Percentiles rank a stretch among this genome's conserved stretches.
Evolutionary conservation across 2,888 invertebrate genomes (phyloP).

Genomic region (Synanthedon andrenaeformis): DNA sequence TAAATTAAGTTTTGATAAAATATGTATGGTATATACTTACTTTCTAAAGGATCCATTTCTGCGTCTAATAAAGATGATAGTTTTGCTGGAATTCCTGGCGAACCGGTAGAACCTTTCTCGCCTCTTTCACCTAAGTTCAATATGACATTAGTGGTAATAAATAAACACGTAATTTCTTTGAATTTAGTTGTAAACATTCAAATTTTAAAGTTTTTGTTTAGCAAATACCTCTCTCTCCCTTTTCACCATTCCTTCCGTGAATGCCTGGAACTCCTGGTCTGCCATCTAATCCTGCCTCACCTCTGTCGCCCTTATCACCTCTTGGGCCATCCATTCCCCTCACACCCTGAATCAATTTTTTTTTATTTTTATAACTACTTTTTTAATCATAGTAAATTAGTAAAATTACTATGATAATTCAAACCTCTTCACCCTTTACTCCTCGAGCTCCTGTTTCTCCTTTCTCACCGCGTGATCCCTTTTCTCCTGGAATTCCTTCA

Average conservation of each 20-base stretch:
- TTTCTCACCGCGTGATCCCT: slow-evolving; percentile 70
- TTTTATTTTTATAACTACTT: neutral
- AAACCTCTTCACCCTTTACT: slow-evolving; percentile 48
- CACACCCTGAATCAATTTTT: slow-evolving; percentile 13
- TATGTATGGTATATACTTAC: slow-evolving; percentile 21
- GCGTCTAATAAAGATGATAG: slow-evolving; percentile 34
- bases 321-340: slow-evolving; percentile 23
- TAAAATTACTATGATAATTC: neutral
- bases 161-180: no score
- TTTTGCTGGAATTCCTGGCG: slow-evolving; percentile 80
- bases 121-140: slow-evolving; percentile 71
- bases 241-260: slow-evolving; percentile 79
- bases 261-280: slow-evolving; percentile 75
- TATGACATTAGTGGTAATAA: neutral
- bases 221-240: slow-evolving; percentile 73
- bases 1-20: no score
- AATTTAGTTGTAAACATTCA: no score
- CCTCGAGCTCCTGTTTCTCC: slow-evolving; percentile 68
- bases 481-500: slow-evolving; percentile 67
- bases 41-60: slow-evolving; percentile 27
- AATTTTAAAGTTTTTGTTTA: slow-evolving; percentile 10
- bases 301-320: slow-evolving; percentile 39
- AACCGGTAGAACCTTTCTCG: slow-evolving; percentile 77
- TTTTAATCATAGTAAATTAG: neutral
- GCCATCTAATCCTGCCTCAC: slow-evolving; percentile 62